phyloP scores from a whole-genome alignment of 2,888 invertebrate species.

The Capitulum mitella region DNA sequence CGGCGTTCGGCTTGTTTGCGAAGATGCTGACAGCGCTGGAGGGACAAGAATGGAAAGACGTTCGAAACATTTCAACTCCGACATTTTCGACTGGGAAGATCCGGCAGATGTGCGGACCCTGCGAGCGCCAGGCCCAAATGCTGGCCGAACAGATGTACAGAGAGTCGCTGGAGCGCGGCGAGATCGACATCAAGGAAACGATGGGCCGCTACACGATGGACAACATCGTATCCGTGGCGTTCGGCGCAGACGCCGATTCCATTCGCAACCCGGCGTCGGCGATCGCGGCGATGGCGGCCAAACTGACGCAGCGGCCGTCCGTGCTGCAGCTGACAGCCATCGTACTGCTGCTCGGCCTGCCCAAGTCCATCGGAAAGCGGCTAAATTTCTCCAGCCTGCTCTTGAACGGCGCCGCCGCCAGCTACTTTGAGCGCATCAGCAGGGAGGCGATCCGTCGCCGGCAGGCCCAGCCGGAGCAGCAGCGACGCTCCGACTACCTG shows the following conservation, averaged over 20 bases:
- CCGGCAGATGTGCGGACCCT: not conserved
- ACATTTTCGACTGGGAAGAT: not conserved
- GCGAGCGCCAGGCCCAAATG: not conserved
- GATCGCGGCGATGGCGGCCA: not conserved
- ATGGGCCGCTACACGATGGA: not conserved
- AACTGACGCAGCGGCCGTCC: not conserved
- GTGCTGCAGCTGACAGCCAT: too few species aligned
- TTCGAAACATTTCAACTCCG: not conserved
- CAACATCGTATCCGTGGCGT: not conserved
- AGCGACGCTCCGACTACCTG: not conserved
- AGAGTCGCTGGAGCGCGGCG: not conserved
- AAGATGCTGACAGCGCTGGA: not conserved
- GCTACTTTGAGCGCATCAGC: not conserved
- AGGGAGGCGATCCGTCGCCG: not conserved
- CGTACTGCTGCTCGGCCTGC: not conserved
- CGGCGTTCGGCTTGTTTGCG: not conserved
- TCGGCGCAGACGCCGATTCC: not conserved
- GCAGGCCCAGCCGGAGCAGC: not conserved
- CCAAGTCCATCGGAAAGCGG: not conserved
- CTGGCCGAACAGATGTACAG: not conserved
- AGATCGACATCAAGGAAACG: not conserved
- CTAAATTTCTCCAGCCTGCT: not conserved
- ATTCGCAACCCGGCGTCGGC: not conserved
- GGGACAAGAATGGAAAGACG: not conserved
- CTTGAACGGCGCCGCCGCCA: not conserved